Conservation (phyloP, 30 jellyfish, hydroid and myxozoan species). For the Hydractinia echinata region DNA sequence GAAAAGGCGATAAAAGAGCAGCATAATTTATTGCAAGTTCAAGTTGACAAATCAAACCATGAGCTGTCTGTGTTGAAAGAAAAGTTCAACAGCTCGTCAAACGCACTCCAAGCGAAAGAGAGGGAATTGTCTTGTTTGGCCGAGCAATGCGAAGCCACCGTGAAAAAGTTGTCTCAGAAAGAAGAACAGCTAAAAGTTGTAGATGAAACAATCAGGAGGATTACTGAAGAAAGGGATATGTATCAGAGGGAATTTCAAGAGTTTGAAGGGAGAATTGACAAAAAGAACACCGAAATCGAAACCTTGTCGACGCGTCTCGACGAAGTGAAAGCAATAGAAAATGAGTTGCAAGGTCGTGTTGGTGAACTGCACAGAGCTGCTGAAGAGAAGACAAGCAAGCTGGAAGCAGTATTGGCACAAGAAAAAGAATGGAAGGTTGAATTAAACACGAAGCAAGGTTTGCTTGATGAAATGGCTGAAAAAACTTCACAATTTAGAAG, state of each 20-base stretch:
- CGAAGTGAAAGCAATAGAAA: background rate
- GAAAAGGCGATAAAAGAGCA: constrained; percentile 25
- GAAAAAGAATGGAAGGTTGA: background rate
- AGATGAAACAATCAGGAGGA: background rate
- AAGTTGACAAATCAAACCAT: background rate
- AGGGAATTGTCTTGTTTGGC: constrained; percentile 19
- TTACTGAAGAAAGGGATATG: background rate
- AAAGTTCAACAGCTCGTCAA: background rate
- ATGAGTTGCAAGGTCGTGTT: background rate
- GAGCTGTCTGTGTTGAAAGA: constrained; percentile 1
- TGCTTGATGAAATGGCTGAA: background rate
- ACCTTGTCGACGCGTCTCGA: background rate
- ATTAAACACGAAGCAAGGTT: background rate
- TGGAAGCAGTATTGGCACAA: background rate
- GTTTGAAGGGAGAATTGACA: background rate
- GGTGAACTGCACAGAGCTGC: background rate
- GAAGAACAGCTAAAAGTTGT: background rate
- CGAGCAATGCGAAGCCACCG: background rate
- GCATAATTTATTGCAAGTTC: constrained; percentile 1
- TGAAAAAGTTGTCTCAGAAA: background rate
- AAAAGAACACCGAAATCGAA: background rate
- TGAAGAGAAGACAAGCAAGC: background rate
- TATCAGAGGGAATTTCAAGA: background rate
- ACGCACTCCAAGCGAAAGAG: constrained; percentile 1
- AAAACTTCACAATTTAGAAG: background rate